Evolutionary conservation across 2,797 vertebrate genomes (phyloP), one percentile per base, ranked within the genome.

Genomic region (Orientallactaga sibirica): DNA sequence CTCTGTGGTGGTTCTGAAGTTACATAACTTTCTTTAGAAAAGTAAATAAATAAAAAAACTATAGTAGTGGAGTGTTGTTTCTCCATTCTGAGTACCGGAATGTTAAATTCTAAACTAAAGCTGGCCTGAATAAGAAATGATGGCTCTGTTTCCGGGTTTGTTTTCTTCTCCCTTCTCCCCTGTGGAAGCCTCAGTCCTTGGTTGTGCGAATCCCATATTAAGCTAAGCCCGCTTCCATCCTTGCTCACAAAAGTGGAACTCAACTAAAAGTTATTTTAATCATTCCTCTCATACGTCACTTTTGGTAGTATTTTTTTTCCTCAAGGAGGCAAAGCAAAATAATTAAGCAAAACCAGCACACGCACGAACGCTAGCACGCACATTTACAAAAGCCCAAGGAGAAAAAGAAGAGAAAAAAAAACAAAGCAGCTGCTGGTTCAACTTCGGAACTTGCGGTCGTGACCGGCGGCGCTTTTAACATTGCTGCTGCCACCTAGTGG

Each of bases 401-500:
- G 7, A 10, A 9, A 48, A 48, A 48, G 11, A 12, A 58, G 15
- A 58, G 55, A 58, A 58, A 58, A 16, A 14, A 58, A 15, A 16
- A 20, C 61, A 29, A 64, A 80, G 2, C 1, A 82, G 43, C 91
- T 81, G 78, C 7, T 22, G 70, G 14, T 62, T 16, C 37, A 95
- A 70, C 33, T 93, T 94, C 3, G 1, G 20, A 33, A 76, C 15
- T 24, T 7, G n/a, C 25, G 0, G 7, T 52, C 33, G 1, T 3
- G 27, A 2, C 0, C 18, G 5, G 14, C 20, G 5, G 14, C 0
- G 86, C 97, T 93, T 33, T 95, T 64, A 20, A 95, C 96, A 87
- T 97, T 97, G 82, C 81, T 98, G 97, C 97, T 98, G 98, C 97
- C 98, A 98, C 96, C 98, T 97, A 96, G 98, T 97, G 98, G 98